Conservation (phyloP, 92 coral and sea anemone genomes). For the Umimayanthus chanpuru region DNA sequence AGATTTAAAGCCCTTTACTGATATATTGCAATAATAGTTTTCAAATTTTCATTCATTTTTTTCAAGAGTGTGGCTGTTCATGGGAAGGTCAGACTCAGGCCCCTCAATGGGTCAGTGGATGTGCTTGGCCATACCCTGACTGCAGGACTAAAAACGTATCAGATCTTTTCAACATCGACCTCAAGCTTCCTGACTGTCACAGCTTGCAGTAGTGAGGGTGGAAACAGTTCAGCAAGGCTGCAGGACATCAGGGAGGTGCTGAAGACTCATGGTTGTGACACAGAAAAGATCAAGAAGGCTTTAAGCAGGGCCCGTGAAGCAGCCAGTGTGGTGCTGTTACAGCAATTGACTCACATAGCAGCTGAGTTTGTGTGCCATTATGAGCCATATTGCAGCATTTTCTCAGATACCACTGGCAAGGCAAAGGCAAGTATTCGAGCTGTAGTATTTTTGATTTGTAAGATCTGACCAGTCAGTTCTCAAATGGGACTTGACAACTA, state of each 20-base stretch:
- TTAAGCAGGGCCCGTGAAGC: slow-evolving; percentile 10
- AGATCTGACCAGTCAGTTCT: too few relatives aligned
- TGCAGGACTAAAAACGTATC: not conserved
- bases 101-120: slow-evolving; percentile 27
- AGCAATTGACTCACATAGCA: not conserved
- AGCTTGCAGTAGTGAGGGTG: slow-evolving; percentile 16
- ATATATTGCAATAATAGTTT: too few relatives aligned
- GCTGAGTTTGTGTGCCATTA: slow-evolving; percentile 27
- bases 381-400: slow-evolving; percentile 28
- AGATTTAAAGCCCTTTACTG: too few relatives aligned
- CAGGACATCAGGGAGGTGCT: not conserved
- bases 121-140: slow-evolving; percentile 26
- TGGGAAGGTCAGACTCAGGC: slow-evolving; percentile 17
- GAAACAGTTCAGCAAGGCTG: not conserved
- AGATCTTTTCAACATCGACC: slow-evolving; percentile 31
- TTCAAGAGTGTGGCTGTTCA: slow-evolving; percentile 23
- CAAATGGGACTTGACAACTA: too few relatives aligned
- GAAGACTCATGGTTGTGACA: slow-evolving; percentile 9
- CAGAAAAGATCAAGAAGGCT: not conserved
- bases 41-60: not conserved
- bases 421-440: not conserved
- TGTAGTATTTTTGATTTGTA: too few relatives aligned
- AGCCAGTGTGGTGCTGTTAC: slow-evolving; percentile 25
- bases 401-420: slow-evolving; percentile 1
- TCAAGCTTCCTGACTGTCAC: slow-evolving; percentile 36